phyloP scores from a whole-genome alignment of 2,888 invertebrate genomes.

The Anoplius nigerrimus region DNA sequence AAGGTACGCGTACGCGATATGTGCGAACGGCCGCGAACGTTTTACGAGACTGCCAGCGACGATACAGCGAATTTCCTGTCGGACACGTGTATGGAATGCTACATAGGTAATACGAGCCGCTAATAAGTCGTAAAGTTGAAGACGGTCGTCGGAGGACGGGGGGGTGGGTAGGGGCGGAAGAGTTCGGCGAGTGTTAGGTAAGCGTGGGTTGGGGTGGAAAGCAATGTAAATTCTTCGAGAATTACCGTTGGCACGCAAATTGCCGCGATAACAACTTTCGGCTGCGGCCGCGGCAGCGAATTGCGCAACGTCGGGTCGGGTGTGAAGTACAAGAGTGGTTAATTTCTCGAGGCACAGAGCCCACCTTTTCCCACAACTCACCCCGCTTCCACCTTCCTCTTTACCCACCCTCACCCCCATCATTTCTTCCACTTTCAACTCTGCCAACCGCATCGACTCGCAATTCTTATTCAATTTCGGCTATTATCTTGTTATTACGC shows the following conservation, averaged over 20 bases:
- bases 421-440: background rate
- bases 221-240: conserved; percentile 43
- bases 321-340: conserved; percentile 35
- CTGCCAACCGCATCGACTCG: background rate
- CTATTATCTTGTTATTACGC: background rate
- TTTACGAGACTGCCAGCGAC: too few relatives aligned
- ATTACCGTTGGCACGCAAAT: conserved; percentile 42
- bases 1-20: too few relatives aligned
- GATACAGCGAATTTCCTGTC: background rate
- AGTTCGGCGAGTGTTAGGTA: conserved; percentile 4
- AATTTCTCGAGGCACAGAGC: conserved; percentile 28
- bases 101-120: conserved; percentile 2
- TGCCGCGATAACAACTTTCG: conserved; percentile 50
- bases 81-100: background rate
- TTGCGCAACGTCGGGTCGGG: conserved; percentile 8
- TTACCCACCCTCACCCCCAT: background rate
- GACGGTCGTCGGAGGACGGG: background rate
- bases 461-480: background rate
- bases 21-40: too few relatives aligned
- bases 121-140: conserved; percentile 20
- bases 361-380: background rate
- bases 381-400: background rate
- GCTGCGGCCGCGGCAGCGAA: conserved; percentile 16
- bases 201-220: background rate
- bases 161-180: background rate